Base-by-base conservation (phyloP, 2,888 invertebrate genomes). In the Oligia latruncula region DNA sequence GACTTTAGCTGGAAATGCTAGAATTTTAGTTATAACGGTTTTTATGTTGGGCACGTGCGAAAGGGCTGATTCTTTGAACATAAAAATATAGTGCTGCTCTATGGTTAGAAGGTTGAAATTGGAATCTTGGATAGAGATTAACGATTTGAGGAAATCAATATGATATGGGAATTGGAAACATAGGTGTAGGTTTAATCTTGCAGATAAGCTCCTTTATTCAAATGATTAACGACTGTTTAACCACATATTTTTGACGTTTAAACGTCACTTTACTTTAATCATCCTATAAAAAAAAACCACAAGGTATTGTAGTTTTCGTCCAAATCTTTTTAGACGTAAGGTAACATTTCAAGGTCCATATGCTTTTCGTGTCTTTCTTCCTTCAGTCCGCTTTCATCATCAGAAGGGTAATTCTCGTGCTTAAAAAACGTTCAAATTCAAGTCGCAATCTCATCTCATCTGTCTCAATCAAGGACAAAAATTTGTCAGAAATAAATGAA, bases 11-110 rank as follows among this genome's bases (percentile, higher is more conserved):
- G 23, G 62, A 67, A 80, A 55, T 71, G 17, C 46, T 80, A 62
- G 62, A 55, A 62, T 62, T 73, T 80, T 13, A 74, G 60, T 55
- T 66, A 60, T 62, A 49, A 80, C 9, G 6, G 46, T 60, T 77
- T 82, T 55, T 66, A 68, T 64, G 35, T 66, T 13, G 2, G 35
- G 15, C 52, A 65, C 49, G 65, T 77, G 46, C 35, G 0, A 67
- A 67, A 60, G 20, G 9, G 9, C 43, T 40, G n/a, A 29, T n/a
- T 46, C 46, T 35, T 17, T 11, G n/a, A 43, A 46, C 4, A n/a
- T 35, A 17, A 49, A 66, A 81, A 23, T 49, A 1, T 29, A 40
- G 11, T 17, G 13, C 17, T 64, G n/a, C 15, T 78, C 71, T 80
- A 80, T 78, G 62, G 55, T 78, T 60, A 43, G 52, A 52, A 20